These are phyloP conservation scores for Rhamnusium bicolor DNA, from an alignment of 2,888 invertebrate species.

Conservation along the genomic window DNA sequence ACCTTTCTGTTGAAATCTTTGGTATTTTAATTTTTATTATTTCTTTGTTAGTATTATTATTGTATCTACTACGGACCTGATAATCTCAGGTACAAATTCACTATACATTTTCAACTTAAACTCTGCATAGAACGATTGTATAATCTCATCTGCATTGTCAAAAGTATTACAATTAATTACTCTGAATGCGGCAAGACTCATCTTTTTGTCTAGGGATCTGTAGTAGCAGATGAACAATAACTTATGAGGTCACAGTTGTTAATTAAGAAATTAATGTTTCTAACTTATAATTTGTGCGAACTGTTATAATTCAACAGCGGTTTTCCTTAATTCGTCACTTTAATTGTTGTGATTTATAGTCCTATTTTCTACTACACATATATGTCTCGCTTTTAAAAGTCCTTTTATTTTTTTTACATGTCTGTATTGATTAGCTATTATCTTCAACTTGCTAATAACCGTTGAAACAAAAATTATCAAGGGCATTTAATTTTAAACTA, in stretches of 20 bases:
- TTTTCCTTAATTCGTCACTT: slow-evolving; percentile 58
- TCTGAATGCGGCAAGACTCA: slow-evolving; percentile 58
- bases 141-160: slow-evolving; percentile 65
- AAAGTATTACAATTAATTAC: slow-evolving; percentile 69
- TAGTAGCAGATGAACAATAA: slow-evolving; percentile 68
- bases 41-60: not conserved
- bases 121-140: slow-evolving; percentile 54
- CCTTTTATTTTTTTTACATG: too few species aligned
- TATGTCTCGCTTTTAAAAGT: too few species aligned
- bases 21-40: not conserved
- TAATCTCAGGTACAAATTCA: slow-evolving; percentile 37
- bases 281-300: slow-evolving; percentile 63
- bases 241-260: slow-evolving; percentile 69
- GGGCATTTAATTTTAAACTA: too few species aligned
- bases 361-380: too few species aligned
- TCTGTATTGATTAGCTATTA: too few species aligned
- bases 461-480: too few species aligned
- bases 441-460: too few species aligned
- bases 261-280: slow-evolving; percentile 70
- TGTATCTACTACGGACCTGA: slow-evolving; percentile 13
- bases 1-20: too few species aligned
- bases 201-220: slow-evolving; percentile 61
- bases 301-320: slow-evolving; percentile 59
- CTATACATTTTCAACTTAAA: slow-evolving; percentile 41
- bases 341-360: slow-evolving; percentile 46